Percentiles rank a stretch among this genome's conserved stretches.
Conservation (phyloP, 2,113 vertebrate genomes). For the Ifrita kowaldi region DNA sequence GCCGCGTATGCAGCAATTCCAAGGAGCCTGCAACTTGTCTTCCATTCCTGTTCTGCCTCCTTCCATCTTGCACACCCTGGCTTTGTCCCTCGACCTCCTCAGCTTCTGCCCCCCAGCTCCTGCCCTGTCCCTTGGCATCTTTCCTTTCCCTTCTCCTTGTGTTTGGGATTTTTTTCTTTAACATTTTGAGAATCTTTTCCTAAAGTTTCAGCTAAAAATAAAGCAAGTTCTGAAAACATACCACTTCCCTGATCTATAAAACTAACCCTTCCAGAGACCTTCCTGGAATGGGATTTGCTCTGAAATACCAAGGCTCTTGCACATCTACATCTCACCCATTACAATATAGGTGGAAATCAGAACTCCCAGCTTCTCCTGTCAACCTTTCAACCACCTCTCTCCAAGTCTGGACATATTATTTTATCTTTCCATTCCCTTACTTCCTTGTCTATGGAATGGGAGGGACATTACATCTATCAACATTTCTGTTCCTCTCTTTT, state of each 20-base stretch:
- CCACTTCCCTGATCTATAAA: neutral
- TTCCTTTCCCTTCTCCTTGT: neutral
- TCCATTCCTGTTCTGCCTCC: neutral
- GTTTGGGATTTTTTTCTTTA: neutral
- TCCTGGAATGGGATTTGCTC: neutral
- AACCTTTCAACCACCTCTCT: neutral
- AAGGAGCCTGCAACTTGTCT: conserved; percentile 65
- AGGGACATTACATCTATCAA: neutral
- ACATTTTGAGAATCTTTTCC: neutral
- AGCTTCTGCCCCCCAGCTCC: conserved; percentile 25
- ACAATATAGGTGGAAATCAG: rapidly evolving
- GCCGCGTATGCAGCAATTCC: conserved; percentile 32
- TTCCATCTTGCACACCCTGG: neutral
- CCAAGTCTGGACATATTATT: neutral
- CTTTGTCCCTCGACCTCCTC: neutral
- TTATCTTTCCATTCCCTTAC: neutral
- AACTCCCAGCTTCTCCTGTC: neutral
- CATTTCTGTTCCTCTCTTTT: neutral
- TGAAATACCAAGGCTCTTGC: neutral
- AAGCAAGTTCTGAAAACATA: neutral
- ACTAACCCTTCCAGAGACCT: neutral
- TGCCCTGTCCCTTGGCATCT: neutral
- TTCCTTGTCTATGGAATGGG: neutral
- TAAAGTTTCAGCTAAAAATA: neutral
- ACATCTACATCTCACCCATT: neutral